phyloP scores from a whole-genome alignment of 2,888 invertebrate genomes.

The Hirtodrosophila trivittata region DNA sequence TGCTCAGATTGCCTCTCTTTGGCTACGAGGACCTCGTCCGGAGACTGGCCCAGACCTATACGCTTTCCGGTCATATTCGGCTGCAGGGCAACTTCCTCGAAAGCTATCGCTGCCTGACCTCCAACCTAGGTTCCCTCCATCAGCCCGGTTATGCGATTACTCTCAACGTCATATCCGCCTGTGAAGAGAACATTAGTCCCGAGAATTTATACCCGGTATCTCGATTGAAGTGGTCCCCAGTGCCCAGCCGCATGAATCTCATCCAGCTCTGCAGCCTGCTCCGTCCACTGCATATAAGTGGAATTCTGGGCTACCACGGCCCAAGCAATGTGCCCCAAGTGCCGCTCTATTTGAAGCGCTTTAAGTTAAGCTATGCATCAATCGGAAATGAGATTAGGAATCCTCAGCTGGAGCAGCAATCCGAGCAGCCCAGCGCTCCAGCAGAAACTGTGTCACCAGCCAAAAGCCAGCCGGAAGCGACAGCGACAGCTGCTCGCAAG shows the following conservation, averaged over 20 bases:
- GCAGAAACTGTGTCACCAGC: no score
- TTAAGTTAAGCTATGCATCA: no score
- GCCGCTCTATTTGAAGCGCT: conserved; percentile 49
- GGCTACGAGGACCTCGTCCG: conserved; percentile 55
- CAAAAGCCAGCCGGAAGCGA: no score
- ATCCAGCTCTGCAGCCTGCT: conserved; percentile 59
- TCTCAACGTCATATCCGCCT: no score
- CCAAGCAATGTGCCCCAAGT: conserved; percentile 23
- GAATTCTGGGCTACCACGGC: conserved; percentile 44
- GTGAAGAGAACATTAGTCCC: no score
- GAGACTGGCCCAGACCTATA: conserved; percentile 31
- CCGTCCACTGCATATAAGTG: conserved; percentile 51
- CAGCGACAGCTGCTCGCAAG: background rate
- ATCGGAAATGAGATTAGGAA: no score
- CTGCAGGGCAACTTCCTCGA: conserved; percentile 17
- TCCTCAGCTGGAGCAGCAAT: no score
- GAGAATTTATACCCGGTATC: conserved; percentile 1
- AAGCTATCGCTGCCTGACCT: conserved; percentile 27
- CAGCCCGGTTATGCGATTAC: conserved; percentile 6
- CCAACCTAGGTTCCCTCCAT: conserved; percentile 23
- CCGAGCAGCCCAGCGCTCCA: background rate
- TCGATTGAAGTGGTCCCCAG: conserved; percentile 51
- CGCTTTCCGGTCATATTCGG: conserved; percentile 44
- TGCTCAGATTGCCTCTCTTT: conserved; percentile 45
- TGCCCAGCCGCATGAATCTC: conserved; percentile 56